Evolutionary conservation across 2,113 vertebrate species (phyloP), one percentile per base, ranked within the genome.

Genomic region (Campylomormyrus tamandua): DNA sequence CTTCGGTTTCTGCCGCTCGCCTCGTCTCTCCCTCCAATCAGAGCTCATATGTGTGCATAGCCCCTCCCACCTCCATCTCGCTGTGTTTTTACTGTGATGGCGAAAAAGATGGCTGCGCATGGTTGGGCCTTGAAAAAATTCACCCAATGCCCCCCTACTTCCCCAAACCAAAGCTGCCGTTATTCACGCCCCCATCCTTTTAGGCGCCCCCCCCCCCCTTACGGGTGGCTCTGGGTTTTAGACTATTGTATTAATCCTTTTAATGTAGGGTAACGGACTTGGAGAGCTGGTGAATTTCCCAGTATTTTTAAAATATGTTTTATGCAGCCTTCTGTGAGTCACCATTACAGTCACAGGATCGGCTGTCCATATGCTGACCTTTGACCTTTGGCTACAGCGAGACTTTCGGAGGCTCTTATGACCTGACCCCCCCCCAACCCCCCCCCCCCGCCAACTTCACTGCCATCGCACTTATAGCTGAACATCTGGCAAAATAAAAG

Each of bases 401-500:
- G 49, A 5, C 27, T 11, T 87, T 21, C n/a, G 19, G 48, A 52
- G 31, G 2, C 24, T 48, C 21, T 10, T 35, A 21, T 19, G 3
- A 19, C 24, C 9, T 84, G 48, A 1, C 56, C 13, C 45, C 21
- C n/a, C n/a, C 9, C 13, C 10, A 27, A 1, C 56, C 13, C 45
- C 21, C n/a, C n/a, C 9, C 13, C 10, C n/a, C 1, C 17, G 10
- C 70, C 19, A 27, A n/a, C 11, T 35, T 24, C 35, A 74, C 13
- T 80, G 48, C 10, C 17, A 45, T 42, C 3, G 3, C 66, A 49
- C 90, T 83, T 89, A 27, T 8, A 83, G 80, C 2, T 46, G 52
- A 52, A 62, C 85, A 92, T 87, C 91, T 91, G 90, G 89, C 89
- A 92, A 88, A 35, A 92, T 92, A 91, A 93, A 92, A 70, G 90